phyloP scores from a whole-genome alignment of 2,113 vertebrate genomes.

The Oncorhynchus tshawytscha region DNA sequence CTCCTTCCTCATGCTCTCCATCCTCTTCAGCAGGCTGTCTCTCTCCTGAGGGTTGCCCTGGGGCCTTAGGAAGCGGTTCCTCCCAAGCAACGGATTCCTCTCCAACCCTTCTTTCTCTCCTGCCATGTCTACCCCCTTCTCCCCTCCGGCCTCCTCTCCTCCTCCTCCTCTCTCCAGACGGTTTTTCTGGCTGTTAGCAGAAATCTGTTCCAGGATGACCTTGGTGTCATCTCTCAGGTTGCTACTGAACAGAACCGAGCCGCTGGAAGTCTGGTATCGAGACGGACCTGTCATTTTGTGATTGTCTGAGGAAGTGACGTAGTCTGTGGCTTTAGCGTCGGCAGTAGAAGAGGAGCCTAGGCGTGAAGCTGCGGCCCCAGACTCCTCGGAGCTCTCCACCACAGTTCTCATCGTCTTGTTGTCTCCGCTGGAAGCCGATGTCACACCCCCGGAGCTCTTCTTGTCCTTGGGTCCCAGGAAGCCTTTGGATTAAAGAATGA shows the following conservation, averaged over 20 bases:
- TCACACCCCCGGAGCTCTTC: conserved; percentile 50
- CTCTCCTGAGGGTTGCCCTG: conserved; percentile 77
- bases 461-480: conserved; percentile 84
- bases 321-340: conserved; percentile 21
- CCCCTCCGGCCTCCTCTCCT: conserved; percentile 64
- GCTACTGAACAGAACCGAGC: conserved; percentile 89
- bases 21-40: conserved; percentile 89
- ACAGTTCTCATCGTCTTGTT: conserved; percentile 66
- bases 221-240: conserved; percentile 97
- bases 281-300: conserved; percentile 65
- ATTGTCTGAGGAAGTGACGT: conserved; percentile 43
- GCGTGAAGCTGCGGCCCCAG: conserved; percentile 24
- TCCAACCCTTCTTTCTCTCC: conserved; percentile 67
- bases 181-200: conserved; percentile 93
- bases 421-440: conserved; percentile 60
- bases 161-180: conserved; percentile 62
- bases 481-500: conserved; percentile 49
- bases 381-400: conserved; percentile 60
- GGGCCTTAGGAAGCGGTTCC: conserved; percentile 74
- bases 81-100: conserved; percentile 70
- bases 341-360: conserved; percentile 48
- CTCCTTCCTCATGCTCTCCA: conserved; percentile 96
- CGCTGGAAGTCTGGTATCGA: conserved; percentile 76
- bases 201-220: conserved; percentile 95
- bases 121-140: conserved; percentile 29